phyloP scores from a whole-genome alignment of 2,797 vertebrate genomes.

The Notolabrus celidotus region DNA sequence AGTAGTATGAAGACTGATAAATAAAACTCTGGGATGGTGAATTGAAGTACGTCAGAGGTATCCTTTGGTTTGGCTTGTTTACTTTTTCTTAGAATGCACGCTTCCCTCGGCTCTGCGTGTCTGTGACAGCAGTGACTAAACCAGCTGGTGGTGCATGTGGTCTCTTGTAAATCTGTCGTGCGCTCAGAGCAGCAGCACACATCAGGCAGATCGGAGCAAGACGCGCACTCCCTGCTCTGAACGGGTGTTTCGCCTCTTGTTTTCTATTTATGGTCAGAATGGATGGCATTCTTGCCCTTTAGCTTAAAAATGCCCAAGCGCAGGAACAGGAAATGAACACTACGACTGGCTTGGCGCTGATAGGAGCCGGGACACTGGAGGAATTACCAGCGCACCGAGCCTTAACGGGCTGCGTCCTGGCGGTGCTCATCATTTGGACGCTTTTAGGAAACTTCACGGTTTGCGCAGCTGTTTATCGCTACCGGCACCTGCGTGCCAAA shows the following conservation, averaged over 20 bases:
- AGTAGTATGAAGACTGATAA: no score
- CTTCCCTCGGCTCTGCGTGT: slow-evolving; percentile 2
- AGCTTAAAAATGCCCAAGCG: slow-evolving; percentile 20
- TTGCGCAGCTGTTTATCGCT: slow-evolving; percentile 88
- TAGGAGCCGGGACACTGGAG: slow-evolving; percentile 27
- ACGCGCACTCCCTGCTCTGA: slow-evolving; percentile 20
- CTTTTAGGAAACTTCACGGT: slow-evolving; percentile 91
- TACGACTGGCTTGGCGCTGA: slow-evolving; percentile 36
- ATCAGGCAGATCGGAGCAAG: slow-evolving; percentile 46
- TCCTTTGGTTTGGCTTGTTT: no score
- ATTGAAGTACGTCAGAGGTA: no score
- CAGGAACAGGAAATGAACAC: slow-evolving; percentile 64
- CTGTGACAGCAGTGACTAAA: slow-evolving; percentile 35
- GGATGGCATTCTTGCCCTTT: neutral
- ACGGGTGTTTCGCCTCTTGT: neutral
- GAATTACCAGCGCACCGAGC: slow-evolving; percentile 57
- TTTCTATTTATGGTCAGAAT: neutral
- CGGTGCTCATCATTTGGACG: slow-evolving; percentile 90
- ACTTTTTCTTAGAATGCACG: no score
- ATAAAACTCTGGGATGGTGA: no score
- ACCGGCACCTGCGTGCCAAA: slow-evolving; percentile 88
- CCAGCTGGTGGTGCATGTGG: slow-evolving; percentile 60
- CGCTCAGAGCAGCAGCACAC: slow-evolving; percentile 42
- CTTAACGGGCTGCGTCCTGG: slow-evolving; percentile 84
- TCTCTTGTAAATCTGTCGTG: slow-evolving; percentile 52